These are phyloP conservation scores for Yponomeuta cagnagella DNA, from an alignment of 2,888 invertebrate species.

Conservation along the genomic window DNA sequence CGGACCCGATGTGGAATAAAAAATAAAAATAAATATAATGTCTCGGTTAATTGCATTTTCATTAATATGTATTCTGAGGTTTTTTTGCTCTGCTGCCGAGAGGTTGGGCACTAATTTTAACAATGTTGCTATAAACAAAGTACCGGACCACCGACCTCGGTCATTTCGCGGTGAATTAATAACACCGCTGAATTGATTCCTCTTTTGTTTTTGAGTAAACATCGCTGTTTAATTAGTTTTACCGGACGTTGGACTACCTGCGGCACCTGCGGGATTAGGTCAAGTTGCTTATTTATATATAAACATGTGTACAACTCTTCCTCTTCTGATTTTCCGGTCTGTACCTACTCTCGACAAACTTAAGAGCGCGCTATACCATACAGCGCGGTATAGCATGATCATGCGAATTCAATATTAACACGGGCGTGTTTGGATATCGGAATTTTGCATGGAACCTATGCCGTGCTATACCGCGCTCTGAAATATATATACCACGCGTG, in stretches of 20 bases:
- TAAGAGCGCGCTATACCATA: too few relatives aligned
- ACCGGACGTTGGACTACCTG: neutral
- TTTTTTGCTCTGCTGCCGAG: conserved; percentile 24
- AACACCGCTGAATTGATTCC: conserved; percentile 12
- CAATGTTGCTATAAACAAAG: conserved; percentile 15
- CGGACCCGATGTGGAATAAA: conserved; percentile 36
- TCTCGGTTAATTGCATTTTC: conserved; percentile 42
- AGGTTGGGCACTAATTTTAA: conserved; percentile 32
- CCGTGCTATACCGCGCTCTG: too few relatives aligned
- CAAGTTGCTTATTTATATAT: neutral
- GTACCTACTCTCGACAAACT: too few relatives aligned
- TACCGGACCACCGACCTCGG: conserved; percentile 12
- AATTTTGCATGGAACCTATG: too few relatives aligned
- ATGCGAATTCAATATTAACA: too few relatives aligned
- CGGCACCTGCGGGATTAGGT: neutral
- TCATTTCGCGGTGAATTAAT: conserved; percentile 12
- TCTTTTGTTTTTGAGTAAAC: conserved; percentile 15
- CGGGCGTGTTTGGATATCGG: too few relatives aligned
- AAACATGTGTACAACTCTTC: too few relatives aligned
- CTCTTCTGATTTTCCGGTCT: too few relatives aligned
- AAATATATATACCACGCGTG: too few relatives aligned
- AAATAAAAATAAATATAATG: conserved; percentile 34
- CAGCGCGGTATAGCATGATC: too few relatives aligned
- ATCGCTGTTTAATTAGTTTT: neutral
- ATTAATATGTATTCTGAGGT: conserved; percentile 36